Base-by-base conservation (phyloP, 2,113 vertebrate species). In the Sturnus vulgaris region DNA sequence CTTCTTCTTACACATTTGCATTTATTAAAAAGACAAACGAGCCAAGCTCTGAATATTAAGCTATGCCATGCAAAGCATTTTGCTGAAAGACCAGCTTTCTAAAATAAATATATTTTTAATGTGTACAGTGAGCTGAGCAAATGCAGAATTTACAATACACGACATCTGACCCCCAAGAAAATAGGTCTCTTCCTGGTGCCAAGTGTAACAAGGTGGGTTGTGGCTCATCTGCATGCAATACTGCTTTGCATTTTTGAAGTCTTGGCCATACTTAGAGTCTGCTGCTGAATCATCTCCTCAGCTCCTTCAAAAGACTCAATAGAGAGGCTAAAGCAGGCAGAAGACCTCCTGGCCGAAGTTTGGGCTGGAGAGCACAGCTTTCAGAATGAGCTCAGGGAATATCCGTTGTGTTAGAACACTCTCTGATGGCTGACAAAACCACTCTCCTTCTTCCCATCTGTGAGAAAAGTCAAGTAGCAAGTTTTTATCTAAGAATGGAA, bases 31-130 rank as follows among this genome's bases (percentile, higher is more conserved):
- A 86, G 82, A 81, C 73, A 94, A 56, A 77, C 55, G 72, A 87
- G 21, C 16, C 75, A 47, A 92, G 72, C 47, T 92, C 46, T 86
- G 92, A 82, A 49, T 95, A 64, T 88, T 94, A 91, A 96, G 50
- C 39, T 42, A 3, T 61, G 46, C 31, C 33, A 60, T 47, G 65
- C 60, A 93, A 90, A 92, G 40, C 59, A 63, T 84, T 84, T 72
- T 82, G 39, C 20, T 6, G 31, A 23, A 89, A 82, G 22, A 42
- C 5, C 2, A 2, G 2, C 35, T 76, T 76, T 71, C 57, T 76
- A 30, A 90, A 92, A 47, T 28, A 71, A 46, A 39, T 59, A 4
- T 2, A 15, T 77, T 76, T 83, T 65, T 33, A 24, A 61, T 37
- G 21, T 25, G 17, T 50, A 31, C 21, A 25, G 42, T 47, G 57